Conservation (phyloP, 2,888 invertebrate species). For the Nemurella pictetii region DNA sequence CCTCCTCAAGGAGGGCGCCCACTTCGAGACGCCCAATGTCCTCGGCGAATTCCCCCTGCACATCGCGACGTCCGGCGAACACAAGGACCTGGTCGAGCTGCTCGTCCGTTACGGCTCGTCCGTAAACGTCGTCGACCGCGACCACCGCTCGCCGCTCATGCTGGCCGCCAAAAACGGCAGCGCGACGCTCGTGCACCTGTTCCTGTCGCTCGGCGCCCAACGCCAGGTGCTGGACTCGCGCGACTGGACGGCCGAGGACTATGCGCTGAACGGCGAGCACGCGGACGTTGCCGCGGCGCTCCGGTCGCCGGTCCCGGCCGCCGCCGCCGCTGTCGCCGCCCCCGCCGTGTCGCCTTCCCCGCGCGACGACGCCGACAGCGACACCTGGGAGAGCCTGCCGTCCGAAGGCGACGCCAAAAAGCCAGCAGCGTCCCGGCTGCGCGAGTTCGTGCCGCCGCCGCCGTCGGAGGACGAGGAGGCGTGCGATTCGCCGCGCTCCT, state of each 20-base stretch:
- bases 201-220: conserved; percentile 47
- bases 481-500: conserved; percentile 45
- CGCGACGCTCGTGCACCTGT: conserved; percentile 46
- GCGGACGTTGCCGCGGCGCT: conserved; percentile 44
- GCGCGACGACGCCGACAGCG: conserved; percentile 40
- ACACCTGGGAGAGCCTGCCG: conserved; percentile 42
- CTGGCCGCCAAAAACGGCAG: conserved; percentile 48
- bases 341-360: conserved; percentile 37
- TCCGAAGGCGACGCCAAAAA: conserved; percentile 35
- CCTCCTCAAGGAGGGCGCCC: conserved; percentile 47
- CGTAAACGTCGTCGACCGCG: conserved; percentile 47
- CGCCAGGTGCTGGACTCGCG: conserved; percentile 47
- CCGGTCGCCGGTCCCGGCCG: conserved; percentile 29
- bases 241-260: conserved; percentile 49
- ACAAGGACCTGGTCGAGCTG: conserved; percentile 47
- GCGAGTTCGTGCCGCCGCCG: conserved; percentile 36
- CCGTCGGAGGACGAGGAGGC: conserved; percentile 36
- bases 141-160: conserved; percentile 48
- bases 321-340: conserved; percentile 7
- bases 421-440: conserved; percentile 33
- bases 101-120: conserved; percentile 47
- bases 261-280: conserved; percentile 47
- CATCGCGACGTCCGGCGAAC: conserved; percentile 47
- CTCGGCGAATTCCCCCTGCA: conserved; percentile 48
- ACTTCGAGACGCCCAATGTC: conserved; percentile 47